These are phyloP conservation scores for Gymnothorax javanicus DNA, from an alignment of 2,797 vertebrate genomes.

Conservation along the genomic window DNA sequence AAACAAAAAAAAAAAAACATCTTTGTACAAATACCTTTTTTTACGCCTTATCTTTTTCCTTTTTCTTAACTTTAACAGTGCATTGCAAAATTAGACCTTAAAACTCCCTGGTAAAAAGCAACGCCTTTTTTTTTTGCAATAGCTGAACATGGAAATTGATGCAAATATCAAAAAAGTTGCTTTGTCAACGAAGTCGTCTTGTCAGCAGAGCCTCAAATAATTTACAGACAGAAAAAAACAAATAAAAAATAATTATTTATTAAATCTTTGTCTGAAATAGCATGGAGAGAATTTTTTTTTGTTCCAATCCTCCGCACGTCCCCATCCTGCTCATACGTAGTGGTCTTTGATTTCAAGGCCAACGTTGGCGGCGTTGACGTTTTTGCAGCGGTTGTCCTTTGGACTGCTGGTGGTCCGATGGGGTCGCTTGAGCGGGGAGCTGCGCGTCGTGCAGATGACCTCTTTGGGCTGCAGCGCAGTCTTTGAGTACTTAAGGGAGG, in stretches of 20 bases:
- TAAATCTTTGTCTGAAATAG: constrained; percentile 14
- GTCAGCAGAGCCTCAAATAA: constrained; percentile 29
- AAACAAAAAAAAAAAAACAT: constrained; percentile 49
- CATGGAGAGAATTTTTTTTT: constrained; percentile 15
- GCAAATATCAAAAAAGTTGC: constrained; percentile 33
- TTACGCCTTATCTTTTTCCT: neutral
- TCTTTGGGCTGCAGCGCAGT: constrained; percentile 70
- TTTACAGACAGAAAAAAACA: constrained; percentile 7
- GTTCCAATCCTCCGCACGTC: neutral
- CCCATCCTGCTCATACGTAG: constrained; percentile 66
- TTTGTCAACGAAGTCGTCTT: constrained; percentile 13
- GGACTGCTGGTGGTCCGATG: constrained; percentile 81
- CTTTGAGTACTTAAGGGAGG: constrained; percentile 71
- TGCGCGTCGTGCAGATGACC: constrained; percentile 70
- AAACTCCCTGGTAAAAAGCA: constrained; percentile 55
- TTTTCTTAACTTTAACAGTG: constrained; percentile 38
- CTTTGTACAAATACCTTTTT: constrained; percentile 20
- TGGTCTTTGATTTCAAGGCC: constrained; percentile 79
- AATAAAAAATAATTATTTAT: constrained; percentile 21
- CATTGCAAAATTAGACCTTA: constrained; percentile 56
- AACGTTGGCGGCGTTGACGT: constrained; percentile 74
- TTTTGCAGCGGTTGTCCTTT: constrained; percentile 91
- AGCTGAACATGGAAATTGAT: constrained; percentile 44
- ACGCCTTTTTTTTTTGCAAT: constrained; percentile 24
- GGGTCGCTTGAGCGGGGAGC: constrained; percentile 75